Percentiles rank a stretch among this genome's conserved stretches.
phyloP scores from a whole-genome alignment of 2,888 invertebrate genomes.

The Frankliniella fusca region DNA sequence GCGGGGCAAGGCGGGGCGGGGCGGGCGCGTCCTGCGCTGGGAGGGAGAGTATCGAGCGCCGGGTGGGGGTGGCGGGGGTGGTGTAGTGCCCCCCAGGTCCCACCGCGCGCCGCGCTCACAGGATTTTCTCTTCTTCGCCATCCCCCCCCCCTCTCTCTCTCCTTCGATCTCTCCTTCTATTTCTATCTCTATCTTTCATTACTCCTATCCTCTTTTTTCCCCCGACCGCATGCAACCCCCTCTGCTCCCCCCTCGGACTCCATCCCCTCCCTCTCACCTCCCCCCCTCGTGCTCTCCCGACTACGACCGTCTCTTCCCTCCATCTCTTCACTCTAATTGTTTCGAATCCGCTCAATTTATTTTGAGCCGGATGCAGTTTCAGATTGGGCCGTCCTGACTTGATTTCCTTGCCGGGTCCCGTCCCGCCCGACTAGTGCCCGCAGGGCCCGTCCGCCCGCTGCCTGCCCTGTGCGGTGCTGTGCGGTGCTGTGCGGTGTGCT shows the following conservation, averaged over 20 bases:
- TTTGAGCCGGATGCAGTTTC: constrained; percentile 8
- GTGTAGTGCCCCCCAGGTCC: neutral
- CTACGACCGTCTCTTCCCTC: neutral
- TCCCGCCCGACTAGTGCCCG: neutral
- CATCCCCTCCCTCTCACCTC: neutral
- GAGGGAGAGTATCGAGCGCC: constrained; percentile 33
- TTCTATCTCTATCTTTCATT: neutral
- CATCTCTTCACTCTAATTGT: neutral
- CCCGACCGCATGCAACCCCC: neutral
- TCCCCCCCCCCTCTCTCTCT: neutral
- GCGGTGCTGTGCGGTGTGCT: too few relatives aligned
- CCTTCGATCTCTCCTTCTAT: neutral
- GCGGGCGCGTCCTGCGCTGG: constrained; percentile 33
- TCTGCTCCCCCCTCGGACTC: neutral
- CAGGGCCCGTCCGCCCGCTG: neutral
- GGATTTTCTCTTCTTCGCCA: neutral
- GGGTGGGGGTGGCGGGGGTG: neutral
- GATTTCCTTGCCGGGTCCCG: constrained; percentile 27
- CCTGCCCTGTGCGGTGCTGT: neutral
- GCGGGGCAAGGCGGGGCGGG: constrained; percentile 30
- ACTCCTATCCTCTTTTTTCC: neutral
- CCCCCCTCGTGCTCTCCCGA: neutral
- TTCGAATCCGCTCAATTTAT: constrained; percentile 10
- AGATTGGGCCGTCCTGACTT: constrained; percentile 40
- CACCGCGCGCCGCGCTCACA: neutral